Conservation (phyloP, 2,888 invertebrate species). For the Agonum fuliginosum region DNA sequence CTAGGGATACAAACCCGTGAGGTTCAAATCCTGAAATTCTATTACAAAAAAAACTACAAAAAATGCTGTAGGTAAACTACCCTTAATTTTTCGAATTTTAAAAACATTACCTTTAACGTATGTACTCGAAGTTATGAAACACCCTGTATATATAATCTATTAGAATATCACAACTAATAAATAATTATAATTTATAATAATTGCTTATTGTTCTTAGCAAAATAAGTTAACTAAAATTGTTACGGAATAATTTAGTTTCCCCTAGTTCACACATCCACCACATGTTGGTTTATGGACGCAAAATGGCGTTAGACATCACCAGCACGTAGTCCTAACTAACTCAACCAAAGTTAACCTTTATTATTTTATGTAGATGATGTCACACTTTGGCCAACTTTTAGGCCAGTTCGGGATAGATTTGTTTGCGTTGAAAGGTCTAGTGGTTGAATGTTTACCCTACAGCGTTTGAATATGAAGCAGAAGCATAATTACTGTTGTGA, state of each 20-base stretch:
- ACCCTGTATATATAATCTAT: no score
- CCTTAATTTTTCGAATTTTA: no score
- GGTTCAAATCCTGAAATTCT: no score
- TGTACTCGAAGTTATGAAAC: no score
- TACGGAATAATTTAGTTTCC: slow-evolving; percentile 8
- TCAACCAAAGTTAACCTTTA: slow-evolving; percentile 20
- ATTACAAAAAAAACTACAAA: no score
- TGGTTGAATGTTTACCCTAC: not conserved
- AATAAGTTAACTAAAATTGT: slow-evolving; percentile 32
- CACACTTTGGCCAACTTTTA: slow-evolving; percentile 21
- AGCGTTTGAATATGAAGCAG: slow-evolving; percentile 11
- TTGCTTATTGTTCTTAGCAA: no score
- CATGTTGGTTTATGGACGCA: not conserved
- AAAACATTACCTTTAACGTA: no score
- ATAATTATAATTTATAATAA: no score
- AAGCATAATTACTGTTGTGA: slow-evolving; percentile 23
- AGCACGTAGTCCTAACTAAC: slow-evolving; percentile 20
- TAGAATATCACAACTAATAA: no score
- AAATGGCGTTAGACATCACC: not conserved
- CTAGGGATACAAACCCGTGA: no score
- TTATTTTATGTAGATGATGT: slow-evolving; percentile 40
- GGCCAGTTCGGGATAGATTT: slow-evolving; percentile 11
- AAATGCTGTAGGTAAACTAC: no score
- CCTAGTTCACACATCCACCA: not conserved
- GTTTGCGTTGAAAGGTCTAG: slow-evolving; percentile 12